Evolutionary conservation across 2,797 vertebrate genomes (phyloP), one percentile per base, ranked within the genome.

Genomic region (Cottoperca gobio): DNA sequence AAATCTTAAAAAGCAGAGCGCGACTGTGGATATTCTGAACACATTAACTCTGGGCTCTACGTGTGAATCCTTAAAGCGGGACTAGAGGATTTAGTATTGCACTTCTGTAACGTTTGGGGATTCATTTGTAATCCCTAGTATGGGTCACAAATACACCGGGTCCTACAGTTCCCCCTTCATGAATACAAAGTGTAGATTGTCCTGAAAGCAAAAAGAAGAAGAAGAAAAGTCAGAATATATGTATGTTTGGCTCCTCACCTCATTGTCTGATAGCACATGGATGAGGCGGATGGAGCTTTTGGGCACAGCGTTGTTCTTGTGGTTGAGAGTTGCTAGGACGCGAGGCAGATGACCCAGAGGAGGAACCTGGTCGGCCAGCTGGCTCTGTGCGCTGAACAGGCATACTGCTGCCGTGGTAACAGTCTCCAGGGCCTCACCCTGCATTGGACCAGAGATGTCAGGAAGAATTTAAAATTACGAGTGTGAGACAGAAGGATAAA

Each of bases 311-410:
- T 96, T 98, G 94, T 99, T 99, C 92, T 96, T 97, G 92, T 99
- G 98, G 84, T 96, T 97, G 88, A 99, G 96, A 0, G 97, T 97
- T 21, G 97, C 96, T 82, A 99, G 88, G 69, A 99, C 87, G 73
- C 97, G 97, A 60, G 97, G 98, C 80, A 99, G 95, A 85, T 99
- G 98, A 71, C 98, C 98, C 83, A 99, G 90, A 0, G 98, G 97
- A 63, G 98, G 98, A 31, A 99, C 97, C 92, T 99, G 98, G 88
- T 99, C 98, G n/a, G 97, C 96, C 76, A 99, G 93, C 92, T 98
- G 97, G 72, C 92, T 94, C 89, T 99, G 98, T 1, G 97, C 95
- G 84, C 87, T 96, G 93, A 99, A 99, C 17, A 99, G 97, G 88
- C 97, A 99, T 16, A 99, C 98, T 0, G 98, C 96, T 8, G 98